Conservation (phyloP, 2,888 invertebrate species). For the Scrobipalpa atriplicella region DNA sequence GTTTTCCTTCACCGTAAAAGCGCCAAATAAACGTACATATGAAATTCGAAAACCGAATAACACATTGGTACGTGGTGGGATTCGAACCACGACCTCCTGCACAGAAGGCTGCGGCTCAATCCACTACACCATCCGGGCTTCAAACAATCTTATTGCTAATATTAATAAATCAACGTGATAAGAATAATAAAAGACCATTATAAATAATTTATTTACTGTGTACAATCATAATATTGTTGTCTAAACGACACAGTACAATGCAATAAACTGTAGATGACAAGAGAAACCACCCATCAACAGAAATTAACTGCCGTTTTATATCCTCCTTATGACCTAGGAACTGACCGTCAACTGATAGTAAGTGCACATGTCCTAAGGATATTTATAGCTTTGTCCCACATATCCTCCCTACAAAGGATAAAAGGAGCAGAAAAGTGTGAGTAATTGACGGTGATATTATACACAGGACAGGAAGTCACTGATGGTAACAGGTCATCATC, state of each 20-base stretch:
- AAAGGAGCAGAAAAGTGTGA: not conserved
- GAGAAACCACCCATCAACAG: not conserved
- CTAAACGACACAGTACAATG: not conserved
- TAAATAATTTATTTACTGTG: no score
- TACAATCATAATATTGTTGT: no score
- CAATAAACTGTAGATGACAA: not conserved
- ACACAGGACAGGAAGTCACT: slow-evolving; percentile 6
- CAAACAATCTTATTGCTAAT: no score
- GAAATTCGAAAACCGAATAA: no score
- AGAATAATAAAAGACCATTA: no score
- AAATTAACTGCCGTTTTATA: slow-evolving; percentile 14
- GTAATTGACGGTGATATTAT: not conserved
- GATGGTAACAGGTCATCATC: not conserved
- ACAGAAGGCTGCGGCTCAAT: no score
- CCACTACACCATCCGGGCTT: no score
- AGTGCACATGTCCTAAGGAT: not conserved
- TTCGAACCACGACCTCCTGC: no score
- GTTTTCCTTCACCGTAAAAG: no score
- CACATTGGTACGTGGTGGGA: no score
- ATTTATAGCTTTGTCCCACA: not conserved
- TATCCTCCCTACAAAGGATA: not conserved
- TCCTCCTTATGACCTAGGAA: slow-evolving; percentile 10
- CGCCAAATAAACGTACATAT: no score
- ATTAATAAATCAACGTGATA: no score
- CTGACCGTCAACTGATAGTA: not conserved